A percentile compares a stretch with the other conserved stretches of the same genome.
Evolutionary conservation across 2,888 invertebrate genomes (phyloP).

Genomic region (Griposia aprilina): DNA sequence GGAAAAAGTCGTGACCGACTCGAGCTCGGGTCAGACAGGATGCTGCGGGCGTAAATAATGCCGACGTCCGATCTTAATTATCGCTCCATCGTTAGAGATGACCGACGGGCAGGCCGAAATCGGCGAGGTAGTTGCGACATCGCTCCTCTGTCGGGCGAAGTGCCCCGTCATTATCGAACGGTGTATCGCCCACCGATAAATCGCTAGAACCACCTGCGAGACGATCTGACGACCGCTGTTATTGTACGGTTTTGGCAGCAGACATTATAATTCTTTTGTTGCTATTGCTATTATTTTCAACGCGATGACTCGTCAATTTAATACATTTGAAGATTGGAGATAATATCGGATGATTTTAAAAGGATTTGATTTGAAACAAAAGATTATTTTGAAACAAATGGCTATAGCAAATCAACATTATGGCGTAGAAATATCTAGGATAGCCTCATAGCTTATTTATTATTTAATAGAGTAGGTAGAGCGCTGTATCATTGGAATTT

Average conservation of each 20-base stretch:
- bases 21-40: conserved; percentile 84
- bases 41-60: conserved; percentile 90
- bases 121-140: conserved; percentile 86
- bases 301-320: conserved; percentile 83
- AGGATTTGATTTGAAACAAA: conserved; percentile 76
- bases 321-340: conserved; percentile 77
- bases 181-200: conserved; percentile 85
- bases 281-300: conserved; percentile 85
- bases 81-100: conserved; percentile 90
- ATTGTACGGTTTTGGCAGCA: conserved; percentile 86
- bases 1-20: conserved; percentile 89
- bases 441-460: conserved; percentile 36
- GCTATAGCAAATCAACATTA: conserved; percentile 52
- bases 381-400: conserved; percentile 65
- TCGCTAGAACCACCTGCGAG: conserved; percentile 86
- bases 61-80: conserved; percentile 89
- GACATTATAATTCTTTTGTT: conserved; percentile 89
- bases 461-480: conserved; percentile 25
- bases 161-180: conserved; percentile 82
- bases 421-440: conserved; percentile 45
- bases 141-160: conserved; percentile 76
- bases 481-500: conserved; percentile 29
- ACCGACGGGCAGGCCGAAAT: conserved; percentile 87
- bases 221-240: conserved; percentile 71
- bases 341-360: conserved; percentile 75